phyloP scores from a whole-genome alignment of 1,140 invertebrate genomes.

The Stegodyphus dumicola region DNA sequence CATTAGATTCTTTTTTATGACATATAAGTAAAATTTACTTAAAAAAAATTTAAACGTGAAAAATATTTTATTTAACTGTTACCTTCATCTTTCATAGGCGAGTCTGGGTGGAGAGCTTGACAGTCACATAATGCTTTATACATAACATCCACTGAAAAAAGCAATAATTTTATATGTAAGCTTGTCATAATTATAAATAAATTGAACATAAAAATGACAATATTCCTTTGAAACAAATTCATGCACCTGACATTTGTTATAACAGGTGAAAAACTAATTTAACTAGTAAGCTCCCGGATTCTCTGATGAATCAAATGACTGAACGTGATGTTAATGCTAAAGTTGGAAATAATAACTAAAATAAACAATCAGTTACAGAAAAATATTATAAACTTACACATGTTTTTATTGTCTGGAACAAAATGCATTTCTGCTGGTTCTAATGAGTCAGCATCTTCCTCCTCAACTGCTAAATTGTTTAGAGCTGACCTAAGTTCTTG shows the following conservation, averaged over 20 bases:
- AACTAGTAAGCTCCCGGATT: background rate
- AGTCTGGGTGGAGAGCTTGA: slow-evolving; percentile 77
- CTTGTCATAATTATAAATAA: background rate
- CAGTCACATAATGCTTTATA: slow-evolving; percentile 79
- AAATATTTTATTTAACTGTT: background rate
- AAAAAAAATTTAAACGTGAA: background rate
- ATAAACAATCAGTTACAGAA: background rate
- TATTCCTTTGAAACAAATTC: background rate
- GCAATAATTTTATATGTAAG: background rate
- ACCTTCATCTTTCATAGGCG: slow-evolving; percentile 68
- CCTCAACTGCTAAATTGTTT: slow-evolving; percentile 22
- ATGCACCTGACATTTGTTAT: background rate
- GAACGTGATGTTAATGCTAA: background rate
- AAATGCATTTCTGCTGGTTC: slow-evolving; percentile 77
- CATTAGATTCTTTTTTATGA: background rate
- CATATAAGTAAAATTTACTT: background rate
- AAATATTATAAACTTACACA: slow-evolving; percentile 66
- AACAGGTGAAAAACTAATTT: background rate
- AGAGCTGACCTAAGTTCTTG: background rate
- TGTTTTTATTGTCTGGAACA: slow-evolving; percentile 74
- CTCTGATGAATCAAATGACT: background rate
- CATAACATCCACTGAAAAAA: slow-evolving; percentile 73
- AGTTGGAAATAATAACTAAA: background rate
- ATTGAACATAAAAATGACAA: background rate
- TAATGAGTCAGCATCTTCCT: slow-evolving; percentile 68